These are phyloP conservation scores for Drosophila persimilis DNA, from an alignment of 1,140 invertebrate genomes.

Conservation along the genomic window DNA sequence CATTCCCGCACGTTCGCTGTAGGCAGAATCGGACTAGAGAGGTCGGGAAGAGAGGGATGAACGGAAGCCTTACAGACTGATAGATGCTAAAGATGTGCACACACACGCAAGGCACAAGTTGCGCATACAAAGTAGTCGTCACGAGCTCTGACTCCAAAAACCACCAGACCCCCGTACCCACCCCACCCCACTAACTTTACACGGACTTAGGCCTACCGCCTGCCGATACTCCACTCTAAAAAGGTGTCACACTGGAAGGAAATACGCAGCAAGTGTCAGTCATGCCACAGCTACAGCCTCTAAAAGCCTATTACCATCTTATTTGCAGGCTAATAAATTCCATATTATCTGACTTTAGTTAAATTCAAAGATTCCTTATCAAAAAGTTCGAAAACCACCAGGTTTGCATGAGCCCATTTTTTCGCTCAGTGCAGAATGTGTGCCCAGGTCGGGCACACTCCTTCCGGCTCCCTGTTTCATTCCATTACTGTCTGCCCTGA, in stretches of 20 bases:
- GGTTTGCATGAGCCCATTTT: no score
- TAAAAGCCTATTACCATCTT: not conserved
- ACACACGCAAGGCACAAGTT: slow-evolving; percentile 30
- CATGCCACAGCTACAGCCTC: no score
- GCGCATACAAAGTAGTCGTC: slow-evolving; percentile 67
- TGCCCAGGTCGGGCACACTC: no score
- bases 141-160: slow-evolving; percentile 16
- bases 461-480: not conserved
- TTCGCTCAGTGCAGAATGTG: no score
- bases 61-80: slow-evolving; percentile 78
- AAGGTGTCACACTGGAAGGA: no score
- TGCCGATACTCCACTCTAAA: no score
- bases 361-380: no score
- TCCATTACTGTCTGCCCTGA: slow-evolving; percentile 23
- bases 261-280: no score
- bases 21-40: slow-evolving; percentile 27
- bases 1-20: slow-evolving; percentile 71
- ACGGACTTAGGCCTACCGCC: slow-evolving; percentile 21
- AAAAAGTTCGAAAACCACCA: no score
- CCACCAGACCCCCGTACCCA: not conserved
- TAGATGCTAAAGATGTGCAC: slow-evolving; percentile 74
- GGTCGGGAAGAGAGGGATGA: slow-evolving; percentile 44
- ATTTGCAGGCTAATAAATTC: not conserved
- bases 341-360: no score
- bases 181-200: slow-evolving; percentile 23